Conservation (phyloP, 2,113 vertebrate genomes). For the Lasiurus borealis region DNA sequence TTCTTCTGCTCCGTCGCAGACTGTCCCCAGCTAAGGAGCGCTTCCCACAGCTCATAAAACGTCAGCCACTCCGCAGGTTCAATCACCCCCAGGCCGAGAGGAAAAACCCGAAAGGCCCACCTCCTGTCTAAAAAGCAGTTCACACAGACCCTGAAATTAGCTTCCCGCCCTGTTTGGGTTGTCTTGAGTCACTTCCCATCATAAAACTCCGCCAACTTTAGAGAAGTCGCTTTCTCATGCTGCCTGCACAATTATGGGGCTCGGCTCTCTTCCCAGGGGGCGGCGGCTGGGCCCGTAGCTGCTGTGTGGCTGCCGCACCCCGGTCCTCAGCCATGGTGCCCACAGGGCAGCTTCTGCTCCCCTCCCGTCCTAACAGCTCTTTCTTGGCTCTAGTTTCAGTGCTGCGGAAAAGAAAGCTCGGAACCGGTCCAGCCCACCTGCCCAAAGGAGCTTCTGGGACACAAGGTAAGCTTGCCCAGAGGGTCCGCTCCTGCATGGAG, state of each 20-base stretch:
- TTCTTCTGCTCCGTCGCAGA: not conserved
- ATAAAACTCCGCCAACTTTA: not conserved
- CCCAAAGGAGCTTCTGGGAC: constrained; percentile 85
- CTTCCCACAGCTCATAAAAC: constrained; percentile 42
- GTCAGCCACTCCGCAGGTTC: not conserved
- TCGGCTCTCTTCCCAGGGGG: not conserved
- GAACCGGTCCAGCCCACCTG: constrained; percentile 84
- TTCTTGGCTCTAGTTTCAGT: constrained; percentile 86
- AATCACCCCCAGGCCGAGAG: not conserved
- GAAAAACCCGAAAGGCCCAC: not conserved
- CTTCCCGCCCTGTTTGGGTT: constrained; percentile 36
- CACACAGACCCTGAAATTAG: not conserved
- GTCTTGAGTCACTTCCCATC: constrained; percentile 56
- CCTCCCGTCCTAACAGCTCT: constrained; percentile 31
- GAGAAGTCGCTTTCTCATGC: not conserved
- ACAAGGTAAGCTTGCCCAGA: constrained; percentile 84
- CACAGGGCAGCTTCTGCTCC: not conserved
- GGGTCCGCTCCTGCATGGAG: not conserved
- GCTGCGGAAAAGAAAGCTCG: constrained; percentile 88
- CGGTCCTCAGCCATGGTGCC: not conserved
- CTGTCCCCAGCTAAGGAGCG: not conserved
- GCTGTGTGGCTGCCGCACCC: no score
- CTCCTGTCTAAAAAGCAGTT: constrained; percentile 8
- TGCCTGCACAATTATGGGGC: not conserved
- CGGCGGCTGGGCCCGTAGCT: not conserved